phyloP scores from a whole-genome alignment of 2,888 invertebrate genomes.

The Hirtodrosophila duncani region DNA sequence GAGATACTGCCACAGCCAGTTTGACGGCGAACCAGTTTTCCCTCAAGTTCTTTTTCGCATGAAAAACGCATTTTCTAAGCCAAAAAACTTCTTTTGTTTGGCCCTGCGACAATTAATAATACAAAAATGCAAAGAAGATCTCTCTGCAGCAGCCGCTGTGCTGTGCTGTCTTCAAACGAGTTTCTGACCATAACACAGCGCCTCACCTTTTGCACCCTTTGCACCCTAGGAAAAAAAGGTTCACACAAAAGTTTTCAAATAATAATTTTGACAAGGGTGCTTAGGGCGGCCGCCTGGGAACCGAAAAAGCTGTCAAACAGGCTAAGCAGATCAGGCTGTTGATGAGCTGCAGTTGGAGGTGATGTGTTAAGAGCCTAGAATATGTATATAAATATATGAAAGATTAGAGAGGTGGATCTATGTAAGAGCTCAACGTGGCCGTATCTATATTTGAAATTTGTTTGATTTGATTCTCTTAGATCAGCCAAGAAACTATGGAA shows the following conservation, averaged over 20 bases:
- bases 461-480: too few species aligned
- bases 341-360: not conserved
- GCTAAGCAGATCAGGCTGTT: conserved; percentile 21
- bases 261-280: conserved; percentile 51
- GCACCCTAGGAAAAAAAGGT: conserved; percentile 35
- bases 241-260: conserved; percentile 45
- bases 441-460: too few species aligned
- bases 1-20: not conserved
- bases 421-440: too few species aligned
- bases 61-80: conserved; percentile 42
- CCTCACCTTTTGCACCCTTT: conserved; percentile 65
- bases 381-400: too few species aligned
- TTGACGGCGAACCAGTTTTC: conserved; percentile 39
- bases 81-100: conserved; percentile 50
- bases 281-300: conserved; percentile 48
- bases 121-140: conserved; percentile 42
- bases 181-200: conserved; percentile 42
- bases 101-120: conserved; percentile 57
- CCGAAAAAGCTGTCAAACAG: conserved; percentile 47
- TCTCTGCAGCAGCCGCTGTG: conserved; percentile 37
- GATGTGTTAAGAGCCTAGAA: too few species aligned
- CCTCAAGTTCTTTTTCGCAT: conserved; percentile 19
- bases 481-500: too few species aligned
- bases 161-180: conserved; percentile 57
- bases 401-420: too few species aligned